Percentiles rank a stretch among this genome's conserved stretches.
Conservation (phyloP, 2,113 vertebrate genomes). For the Poecilia latipinna region DNA sequence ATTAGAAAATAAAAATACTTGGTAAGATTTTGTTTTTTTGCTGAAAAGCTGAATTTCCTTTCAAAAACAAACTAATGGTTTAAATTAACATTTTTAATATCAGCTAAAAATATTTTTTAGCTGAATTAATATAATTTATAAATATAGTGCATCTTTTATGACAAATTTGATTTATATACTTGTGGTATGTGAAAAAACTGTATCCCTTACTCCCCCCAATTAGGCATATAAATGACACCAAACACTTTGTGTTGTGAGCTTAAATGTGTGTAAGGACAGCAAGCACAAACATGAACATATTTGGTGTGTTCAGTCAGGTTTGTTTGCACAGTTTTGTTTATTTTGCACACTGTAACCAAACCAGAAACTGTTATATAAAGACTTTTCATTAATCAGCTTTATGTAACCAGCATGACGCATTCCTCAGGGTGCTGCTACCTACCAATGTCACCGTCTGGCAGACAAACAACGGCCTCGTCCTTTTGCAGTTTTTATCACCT, state of each 20-base stretch:
- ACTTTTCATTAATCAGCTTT: conserved; percentile 60
- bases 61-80: too few species aligned
- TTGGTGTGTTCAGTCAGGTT: conserved; percentile 31
- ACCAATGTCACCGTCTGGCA: conserved; percentile 38
- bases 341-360: conserved; percentile 17
- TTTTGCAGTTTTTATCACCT: conserved; percentile 4
- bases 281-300: conserved; percentile 16
- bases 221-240: background rate
- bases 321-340: conserved; percentile 54
- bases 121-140: too few species aligned
- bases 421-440: conserved; percentile 57
- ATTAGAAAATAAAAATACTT: too few species aligned
- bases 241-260: background rate
- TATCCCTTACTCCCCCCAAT: too few species aligned
- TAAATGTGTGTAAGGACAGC: background rate
- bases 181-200: too few species aligned
- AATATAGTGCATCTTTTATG: too few species aligned
- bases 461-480: conserved; percentile 7
- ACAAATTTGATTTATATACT: too few species aligned
- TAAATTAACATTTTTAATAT: too few species aligned
- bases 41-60: too few species aligned
- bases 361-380: conserved; percentile 50
- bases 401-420: conserved; percentile 55
- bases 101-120: too few species aligned
- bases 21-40: too few species aligned